Base-by-base conservation (phyloP, 1,140 invertebrate genomes). In the Pogonognathellus flavescens region DNA sequence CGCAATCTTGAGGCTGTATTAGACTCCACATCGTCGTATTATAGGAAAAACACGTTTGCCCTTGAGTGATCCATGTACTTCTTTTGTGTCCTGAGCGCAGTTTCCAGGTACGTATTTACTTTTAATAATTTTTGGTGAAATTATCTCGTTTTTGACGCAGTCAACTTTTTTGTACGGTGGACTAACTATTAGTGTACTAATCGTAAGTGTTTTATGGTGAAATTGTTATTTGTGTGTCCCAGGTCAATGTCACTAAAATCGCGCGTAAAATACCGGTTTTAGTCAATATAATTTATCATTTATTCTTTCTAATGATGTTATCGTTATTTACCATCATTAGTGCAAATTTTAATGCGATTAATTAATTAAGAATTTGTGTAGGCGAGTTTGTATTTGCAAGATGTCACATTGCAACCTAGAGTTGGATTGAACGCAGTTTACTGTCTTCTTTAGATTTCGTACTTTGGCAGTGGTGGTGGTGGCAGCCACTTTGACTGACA, bases 201-300 rank as follows among this genome's bases (percentile, higher is more conserved):
- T n/a, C 18, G 59, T 55, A 20, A 18, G 59, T n/a, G 59, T 62
- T 62, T 62, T n/a, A 9, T 18, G 9, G 16, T 62, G 18, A 20
- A 62, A 62, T 62, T 18, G n/a, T 62, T 62, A 62, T 11, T 55
- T 20, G 59, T 20, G 18, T 62, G 59, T 62, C 59, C 13, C 59
- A 62, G 72, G 72, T 41, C 49, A 49, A 25, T 76, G 72, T 76
- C 72, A 49, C 72, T 41, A 41, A 7, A 83, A 83, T 83, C 82
- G 82, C 82, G 82, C 82, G 52, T 83, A 83, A 83, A 83, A 83
- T 53, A 62, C 82, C 82, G 82, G 82, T 83, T 16, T 5, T 76
- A 52, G 14, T 52, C 31, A 25, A 41, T 52, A 49, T 76, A 25
- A 41, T 52, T 25, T 13, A 70, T 76, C 31, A 41, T 41, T 41